Evolutionary conservation across 2,888 invertebrate species (phyloP).

Genomic region (Colletes collaris): DNA sequence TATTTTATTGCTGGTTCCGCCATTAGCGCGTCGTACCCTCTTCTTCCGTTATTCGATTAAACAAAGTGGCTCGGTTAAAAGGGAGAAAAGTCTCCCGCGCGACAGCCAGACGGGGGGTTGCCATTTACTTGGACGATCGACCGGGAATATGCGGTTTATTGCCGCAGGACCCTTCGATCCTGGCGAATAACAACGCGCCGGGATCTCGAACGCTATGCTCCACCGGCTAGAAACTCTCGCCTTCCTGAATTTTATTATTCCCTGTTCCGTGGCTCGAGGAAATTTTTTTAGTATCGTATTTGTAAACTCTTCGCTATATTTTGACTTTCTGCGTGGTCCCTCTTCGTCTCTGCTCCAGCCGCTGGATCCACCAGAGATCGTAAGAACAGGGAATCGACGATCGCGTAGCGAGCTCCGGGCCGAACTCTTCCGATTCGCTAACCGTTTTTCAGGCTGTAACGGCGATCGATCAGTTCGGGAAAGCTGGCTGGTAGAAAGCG

Average conservation of each 20-base stretch:
- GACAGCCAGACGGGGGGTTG: not conserved
- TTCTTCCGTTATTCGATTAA: constrained; percentile 33
- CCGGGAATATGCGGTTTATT: constrained; percentile 4
- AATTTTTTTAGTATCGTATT: no score
- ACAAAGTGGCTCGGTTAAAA: constrained; percentile 34
- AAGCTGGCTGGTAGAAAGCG: not conserved
- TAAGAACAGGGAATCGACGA: no score
- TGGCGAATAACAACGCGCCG: not conserved
- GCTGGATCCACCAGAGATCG: no score
- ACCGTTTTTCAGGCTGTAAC: not conserved
- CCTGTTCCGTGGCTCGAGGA: no score
- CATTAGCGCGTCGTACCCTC: constrained; percentile 15
- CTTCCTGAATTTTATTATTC: no score
- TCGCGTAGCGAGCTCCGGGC: no score
- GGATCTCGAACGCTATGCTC: not conserved
- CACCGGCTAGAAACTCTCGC: no score
- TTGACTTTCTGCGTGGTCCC: no score
- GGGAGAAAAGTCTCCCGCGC: not conserved
- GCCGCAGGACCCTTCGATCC: not conserved
- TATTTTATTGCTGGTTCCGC: constrained; percentile 33
- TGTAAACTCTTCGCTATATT: no score
- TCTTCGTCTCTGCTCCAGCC: no score
- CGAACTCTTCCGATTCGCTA: not conserved
- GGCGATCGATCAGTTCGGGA: constrained; percentile 20
- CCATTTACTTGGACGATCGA: constrained; percentile 24